Conservation (phyloP, 1,140 invertebrate genomes). For the Tenebrio molitor region DNA sequence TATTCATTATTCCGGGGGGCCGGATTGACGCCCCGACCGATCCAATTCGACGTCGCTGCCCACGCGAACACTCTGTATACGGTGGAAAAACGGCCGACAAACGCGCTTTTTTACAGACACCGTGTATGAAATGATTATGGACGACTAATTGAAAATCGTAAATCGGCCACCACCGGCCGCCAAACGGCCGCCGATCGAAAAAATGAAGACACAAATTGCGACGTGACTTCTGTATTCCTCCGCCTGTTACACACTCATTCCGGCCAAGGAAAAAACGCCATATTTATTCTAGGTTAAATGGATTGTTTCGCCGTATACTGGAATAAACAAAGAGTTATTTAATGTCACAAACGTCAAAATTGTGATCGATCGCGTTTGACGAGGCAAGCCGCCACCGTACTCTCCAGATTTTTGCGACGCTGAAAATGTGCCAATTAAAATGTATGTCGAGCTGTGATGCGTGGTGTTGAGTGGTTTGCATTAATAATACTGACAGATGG, state of each 20-base stretch:
- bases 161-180: too few species aligned
- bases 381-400: not conserved
- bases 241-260: slow-evolving; percentile 20
- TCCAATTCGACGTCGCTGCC: slow-evolving; percentile 2
- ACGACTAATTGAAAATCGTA: too few species aligned
- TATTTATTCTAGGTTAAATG: slow-evolving; percentile 21
- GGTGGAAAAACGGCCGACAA: too few species aligned
- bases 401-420: not conserved
- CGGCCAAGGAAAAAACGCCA: not conserved
- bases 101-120: too few species aligned
- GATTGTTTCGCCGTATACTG: not conserved
- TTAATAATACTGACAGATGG: not conserved
- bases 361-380: not conserved
- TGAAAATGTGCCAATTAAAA: not conserved
- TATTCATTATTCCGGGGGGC: slow-evolving; percentile 44
- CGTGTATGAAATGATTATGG: too few species aligned
- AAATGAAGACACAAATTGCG: too few species aligned
- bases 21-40: slow-evolving; percentile 31
- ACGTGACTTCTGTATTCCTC: slow-evolving; percentile 1
- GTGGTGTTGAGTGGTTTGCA: too few species aligned
- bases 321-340: not conserved
- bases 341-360: not conserved
- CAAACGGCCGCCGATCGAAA: too few species aligned
- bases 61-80: not conserved
- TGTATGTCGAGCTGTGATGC: not conserved